Percentiles rank a stretch among this genome's conserved stretches.
Conservation (phyloP, 2,113 vertebrate genomes). For the Monarcha castaneiventris region DNA sequence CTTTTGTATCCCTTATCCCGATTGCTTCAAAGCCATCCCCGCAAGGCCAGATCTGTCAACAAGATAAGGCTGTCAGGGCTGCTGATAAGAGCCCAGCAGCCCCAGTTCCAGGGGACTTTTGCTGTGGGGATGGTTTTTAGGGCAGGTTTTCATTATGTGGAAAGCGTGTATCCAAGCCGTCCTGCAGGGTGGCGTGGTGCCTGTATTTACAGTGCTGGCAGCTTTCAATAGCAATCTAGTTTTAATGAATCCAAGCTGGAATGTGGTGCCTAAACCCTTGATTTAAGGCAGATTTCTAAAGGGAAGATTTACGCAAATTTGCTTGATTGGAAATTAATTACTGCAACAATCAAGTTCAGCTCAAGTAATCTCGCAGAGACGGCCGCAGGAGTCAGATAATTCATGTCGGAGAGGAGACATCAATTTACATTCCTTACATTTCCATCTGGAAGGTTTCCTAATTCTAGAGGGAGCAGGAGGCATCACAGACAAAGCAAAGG, state of each 20-base stretch:
- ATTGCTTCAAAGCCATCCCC: neutral
- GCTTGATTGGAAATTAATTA: conserved; percentile 66
- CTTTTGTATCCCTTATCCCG: fast-evolving
- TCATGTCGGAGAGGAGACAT: neutral
- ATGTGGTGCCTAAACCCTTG: conserved; percentile 35
- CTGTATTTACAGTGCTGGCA: conserved; percentile 52
- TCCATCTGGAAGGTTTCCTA: conserved; percentile 33
- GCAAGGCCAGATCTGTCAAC: neutral
- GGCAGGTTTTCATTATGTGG: conserved; percentile 46
- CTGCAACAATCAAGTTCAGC: conserved; percentile 37
- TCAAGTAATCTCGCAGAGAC: conserved; percentile 22
- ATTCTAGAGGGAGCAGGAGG: neutral
- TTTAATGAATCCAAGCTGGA: conserved; percentile 63
- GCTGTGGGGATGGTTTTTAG: neutral
- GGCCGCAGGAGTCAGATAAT: conserved; percentile 28
- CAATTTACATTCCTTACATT: conserved; percentile 3
- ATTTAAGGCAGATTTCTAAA: conserved; percentile 63
- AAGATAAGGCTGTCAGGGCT: neutral
- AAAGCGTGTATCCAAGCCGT: neutral
- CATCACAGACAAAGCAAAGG: neutral
- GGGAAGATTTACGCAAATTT: conserved; percentile 54
- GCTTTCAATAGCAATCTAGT: conserved; percentile 52
- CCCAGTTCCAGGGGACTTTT: neutral
- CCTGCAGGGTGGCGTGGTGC: conserved; percentile 51
- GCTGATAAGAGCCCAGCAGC: neutral